Evolutionary conservation across 2,888 invertebrate genomes (phyloP), one percentile per base, ranked within the genome.

Genomic region (Archips crataeganus): DNA sequence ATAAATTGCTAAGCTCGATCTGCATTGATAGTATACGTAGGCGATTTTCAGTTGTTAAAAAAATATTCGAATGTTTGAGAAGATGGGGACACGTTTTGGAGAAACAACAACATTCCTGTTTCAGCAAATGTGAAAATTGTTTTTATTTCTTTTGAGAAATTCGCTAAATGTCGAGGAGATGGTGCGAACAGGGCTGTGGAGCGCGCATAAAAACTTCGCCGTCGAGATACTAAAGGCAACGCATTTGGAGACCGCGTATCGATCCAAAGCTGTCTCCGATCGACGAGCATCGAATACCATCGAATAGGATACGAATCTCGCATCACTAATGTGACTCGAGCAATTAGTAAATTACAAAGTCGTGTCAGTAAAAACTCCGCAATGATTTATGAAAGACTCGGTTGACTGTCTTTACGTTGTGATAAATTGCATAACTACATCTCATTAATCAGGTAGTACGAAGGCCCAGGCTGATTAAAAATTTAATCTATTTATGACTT

Each of bases 161-260:
- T 89, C 85, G 85, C 86, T 86, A 89, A 89, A 88, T 84, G 86
- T 87, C 87, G 86, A 85, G 86, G 87, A 84, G 82, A 80, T 84
- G 88, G 89, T 87, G 90, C 87, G 89, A 91, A 93, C 94, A 92
- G 88, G 82, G 78, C 79, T 79, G 75, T 78, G 88, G 91, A 87
- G 85, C 82, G 92, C 90, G 88, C 79, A 82, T 87, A 93, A 94
- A 94, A 93, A 93, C 86, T 75, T 76, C 79, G 79, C 79, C 82
- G 76, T 69, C 76, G 71, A 75, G 74, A 75, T 75, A 49, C 45
- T 49, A 62, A 73, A 70, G 71, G 61, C 49, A 34, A 49, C 66
- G 68, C 49, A 69, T 59, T 49, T 63, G 15, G 45, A 34, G 39
- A 54, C 42, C 54, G 45, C 63, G 59, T n/a, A 69, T 73, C 69